Conservation (phyloP, 2,113 vertebrate species). For the Myiozetetes cayanensis region DNA sequence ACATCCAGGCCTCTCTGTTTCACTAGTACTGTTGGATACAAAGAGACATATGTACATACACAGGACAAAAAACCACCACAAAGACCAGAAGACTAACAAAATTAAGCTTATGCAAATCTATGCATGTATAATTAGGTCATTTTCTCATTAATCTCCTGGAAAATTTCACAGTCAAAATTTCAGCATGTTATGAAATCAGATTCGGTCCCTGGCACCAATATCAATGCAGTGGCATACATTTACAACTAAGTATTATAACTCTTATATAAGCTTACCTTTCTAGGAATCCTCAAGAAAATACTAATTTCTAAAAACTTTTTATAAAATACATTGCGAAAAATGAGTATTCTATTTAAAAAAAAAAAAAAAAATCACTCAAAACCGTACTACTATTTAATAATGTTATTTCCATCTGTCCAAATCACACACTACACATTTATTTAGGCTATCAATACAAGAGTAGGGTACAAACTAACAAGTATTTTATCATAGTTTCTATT, state of each 20-base stretch:
- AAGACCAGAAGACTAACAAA: not conserved
- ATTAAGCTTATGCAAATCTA: not conserved
- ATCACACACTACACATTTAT: not conserved
- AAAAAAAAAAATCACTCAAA: not conserved
- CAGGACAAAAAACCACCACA: not conserved
- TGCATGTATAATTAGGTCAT: not conserved
- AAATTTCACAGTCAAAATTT: not conserved
- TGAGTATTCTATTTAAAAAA: accelerated
- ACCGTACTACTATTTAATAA: not conserved
- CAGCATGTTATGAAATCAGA: not conserved
- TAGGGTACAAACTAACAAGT: not conserved
- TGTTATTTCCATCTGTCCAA: not conserved
- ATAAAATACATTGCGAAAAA: not conserved
- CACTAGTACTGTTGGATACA: not conserved
- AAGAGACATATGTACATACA: not conserved
- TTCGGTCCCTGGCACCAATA: not conserved
- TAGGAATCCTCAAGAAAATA: not conserved
- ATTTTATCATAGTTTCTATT: not conserved
- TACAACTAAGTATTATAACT: not conserved
- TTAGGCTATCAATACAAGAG: not conserved
- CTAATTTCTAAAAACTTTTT: not conserved
- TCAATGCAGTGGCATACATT: not conserved
- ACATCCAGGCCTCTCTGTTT: not conserved
- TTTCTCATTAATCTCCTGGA: not conserved
- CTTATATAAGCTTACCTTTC: not conserved